phyloP scores from a whole-genome alignment of 1,140 invertebrate genomes.

The Cydia pomonella region DNA sequence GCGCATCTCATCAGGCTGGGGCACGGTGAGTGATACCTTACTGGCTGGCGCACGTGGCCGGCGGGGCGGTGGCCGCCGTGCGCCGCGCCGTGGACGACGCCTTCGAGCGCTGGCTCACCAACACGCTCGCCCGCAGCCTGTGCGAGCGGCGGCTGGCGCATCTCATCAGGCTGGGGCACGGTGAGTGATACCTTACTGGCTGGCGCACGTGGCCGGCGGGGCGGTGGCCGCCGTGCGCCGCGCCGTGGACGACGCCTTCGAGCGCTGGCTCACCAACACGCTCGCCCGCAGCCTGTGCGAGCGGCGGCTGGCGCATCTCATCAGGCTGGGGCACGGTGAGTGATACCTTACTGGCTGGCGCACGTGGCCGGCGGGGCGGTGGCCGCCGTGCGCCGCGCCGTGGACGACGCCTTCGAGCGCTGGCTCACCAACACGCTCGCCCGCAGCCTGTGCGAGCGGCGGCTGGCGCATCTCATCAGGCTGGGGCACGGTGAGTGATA shows the following conservation, averaged over 20 bases:
- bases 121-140: constrained; percentile 11
- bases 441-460: too few species aligned
- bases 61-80: constrained; percentile 38
- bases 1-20: constrained; percentile 25
- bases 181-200: constrained; percentile 37
- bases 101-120: constrained; percentile 41
- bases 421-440: too few species aligned
- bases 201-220: constrained; percentile 38
- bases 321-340: constrained; percentile 23
- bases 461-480: too few species aligned
- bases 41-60: constrained; percentile 38
- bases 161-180: constrained; percentile 11
- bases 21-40: constrained; percentile 31
- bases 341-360: too few species aligned
- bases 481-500: too few species aligned
- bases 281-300: constrained; percentile 29
- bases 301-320: constrained; percentile 27
- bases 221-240: constrained; percentile 37
- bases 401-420: too few species aligned
- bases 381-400: too few species aligned
- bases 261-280: constrained; percentile 36
- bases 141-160: constrained; percentile 24
- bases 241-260: constrained; percentile 41
- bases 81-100: constrained; percentile 39
- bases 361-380: too few species aligned